Evolutionary conservation across 2,888 invertebrate species (phyloP), one percentile per base, ranked within the genome.

Genomic region (Chloromyia formosa): DNA sequence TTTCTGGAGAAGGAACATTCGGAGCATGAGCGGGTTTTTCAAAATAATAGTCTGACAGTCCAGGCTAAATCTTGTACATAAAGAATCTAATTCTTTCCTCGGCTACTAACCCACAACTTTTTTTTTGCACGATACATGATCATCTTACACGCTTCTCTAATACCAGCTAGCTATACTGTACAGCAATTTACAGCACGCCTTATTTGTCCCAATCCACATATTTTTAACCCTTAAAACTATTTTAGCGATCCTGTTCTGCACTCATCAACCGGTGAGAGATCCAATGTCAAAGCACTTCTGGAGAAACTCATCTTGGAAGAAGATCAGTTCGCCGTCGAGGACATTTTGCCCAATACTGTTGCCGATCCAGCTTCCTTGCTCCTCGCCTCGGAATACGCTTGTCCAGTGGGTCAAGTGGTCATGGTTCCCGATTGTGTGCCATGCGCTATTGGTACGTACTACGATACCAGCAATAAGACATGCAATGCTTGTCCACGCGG

Each of bases 341-440:
- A 94, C 82, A 96, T 96, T 81, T 86, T 97, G 72, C 97, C 97
- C 16, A 97, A 97, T 82, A 97, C 97, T 0, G 93, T 95, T 0
- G 96, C 97, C 0, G 97, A 97, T 86, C 94, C 97, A 75, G 94
- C 95, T 10, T 95, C 96, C 1, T 87, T 98, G 75, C 86, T 89
- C 23, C 87, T 98, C n/a, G 90, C 92, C 77, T 96, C 96, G 0
- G 95, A 96, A 83, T 97, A 96, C 81, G 94, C 95, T 72, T 98
- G 98, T 82, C 94, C 95, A 0, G 89, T 91, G 79, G 97, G 97
- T 73, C 95, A 97, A 87, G 97, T 98, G 27, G 95, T 96, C 0
- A 93, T 95, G 89, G 93, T 94, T 58, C 95, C 96, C 73, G 93
- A 95, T 82, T 97, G 97, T 85, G 97, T 96, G 74, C 94, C 96